Percentiles rank a stretch among this genome's conserved stretches.
Conservation (phyloP, 2,888 invertebrate species). For the Andricus quercusramuli region DNA sequence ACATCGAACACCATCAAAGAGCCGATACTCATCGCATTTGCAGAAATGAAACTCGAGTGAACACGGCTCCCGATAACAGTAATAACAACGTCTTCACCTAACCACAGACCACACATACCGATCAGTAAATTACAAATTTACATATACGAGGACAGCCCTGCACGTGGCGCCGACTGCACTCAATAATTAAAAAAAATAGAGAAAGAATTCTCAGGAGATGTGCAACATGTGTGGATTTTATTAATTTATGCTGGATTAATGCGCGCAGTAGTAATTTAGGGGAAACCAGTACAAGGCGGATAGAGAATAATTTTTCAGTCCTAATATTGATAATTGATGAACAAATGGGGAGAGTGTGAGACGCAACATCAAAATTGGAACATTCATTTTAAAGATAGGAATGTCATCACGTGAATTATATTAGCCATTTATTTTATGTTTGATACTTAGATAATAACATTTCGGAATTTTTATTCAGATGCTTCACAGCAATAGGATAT, state of each 20-base stretch:
- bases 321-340: too few species aligned
- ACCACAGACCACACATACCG: conserved; percentile 6
- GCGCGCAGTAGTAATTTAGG: background rate
- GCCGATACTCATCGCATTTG: conserved; percentile 40
- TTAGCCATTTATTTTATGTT: too few species aligned
- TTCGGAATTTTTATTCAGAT: too few species aligned
- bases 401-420: too few species aligned
- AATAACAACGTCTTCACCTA: conserved; percentile 40
- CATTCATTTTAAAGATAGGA: too few species aligned
- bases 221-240: conserved; percentile 10
- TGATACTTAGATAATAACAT: too few species aligned
- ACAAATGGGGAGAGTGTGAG: too few species aligned
- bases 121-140: conserved; percentile 45
- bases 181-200: conserved; percentile 4
- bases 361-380: too few species aligned
- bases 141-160: conserved; percentile 26
- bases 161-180: conserved; percentile 28
- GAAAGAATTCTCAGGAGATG: background rate
- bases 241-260: conserved; percentile 2
- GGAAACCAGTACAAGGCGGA: too few species aligned
- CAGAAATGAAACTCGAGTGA: conserved; percentile 39
- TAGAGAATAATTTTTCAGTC: too few species aligned
- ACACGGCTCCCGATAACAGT: conserved; percentile 37
- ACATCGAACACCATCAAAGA: conserved; percentile 58
- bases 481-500: too few species aligned